These are phyloP conservation scores for Ctenomys sociabilis DNA, from an alignment of 2,113 vertebrate genomes.

Conservation along the genomic window DNA sequence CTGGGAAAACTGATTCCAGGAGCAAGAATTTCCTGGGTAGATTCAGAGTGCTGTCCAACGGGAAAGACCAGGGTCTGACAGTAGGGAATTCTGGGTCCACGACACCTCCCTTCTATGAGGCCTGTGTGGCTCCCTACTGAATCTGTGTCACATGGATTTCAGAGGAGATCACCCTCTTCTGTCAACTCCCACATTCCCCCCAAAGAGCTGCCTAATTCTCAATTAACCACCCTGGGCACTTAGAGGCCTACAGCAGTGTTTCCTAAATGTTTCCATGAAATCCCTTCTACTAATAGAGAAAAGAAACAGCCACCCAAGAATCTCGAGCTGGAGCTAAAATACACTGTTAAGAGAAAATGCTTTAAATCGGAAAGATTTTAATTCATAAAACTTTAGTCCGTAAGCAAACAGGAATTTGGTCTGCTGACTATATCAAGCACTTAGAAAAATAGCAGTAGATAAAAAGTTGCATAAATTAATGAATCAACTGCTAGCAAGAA, in stretches of 20 bases:
- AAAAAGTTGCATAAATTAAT: neutral
- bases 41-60: neutral
- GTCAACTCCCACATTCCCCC: neutral
- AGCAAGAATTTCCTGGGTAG: neutral
- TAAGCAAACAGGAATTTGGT: neutral
- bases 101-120: neutral
- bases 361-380: neutral
- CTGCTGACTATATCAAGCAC: neutral
- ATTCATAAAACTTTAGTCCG: neutral
- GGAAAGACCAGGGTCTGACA: neutral
- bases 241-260: neutral
- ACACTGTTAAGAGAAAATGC: neutral
- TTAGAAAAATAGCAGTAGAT: neutral
- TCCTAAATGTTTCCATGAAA: neutral
- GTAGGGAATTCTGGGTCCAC: neutral
- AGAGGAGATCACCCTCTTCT: neutral
- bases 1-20: neutral
- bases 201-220: neutral
- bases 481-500: neutral
- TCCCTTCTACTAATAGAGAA: neutral
- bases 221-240: neutral
- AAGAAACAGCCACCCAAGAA: no score
- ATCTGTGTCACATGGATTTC: neutral
- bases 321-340: neutral
- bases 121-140: neutral